Evolutionary conservation across 2,888 invertebrate species (phyloP).

Genomic region (Sisyra terminalis): DNA sequence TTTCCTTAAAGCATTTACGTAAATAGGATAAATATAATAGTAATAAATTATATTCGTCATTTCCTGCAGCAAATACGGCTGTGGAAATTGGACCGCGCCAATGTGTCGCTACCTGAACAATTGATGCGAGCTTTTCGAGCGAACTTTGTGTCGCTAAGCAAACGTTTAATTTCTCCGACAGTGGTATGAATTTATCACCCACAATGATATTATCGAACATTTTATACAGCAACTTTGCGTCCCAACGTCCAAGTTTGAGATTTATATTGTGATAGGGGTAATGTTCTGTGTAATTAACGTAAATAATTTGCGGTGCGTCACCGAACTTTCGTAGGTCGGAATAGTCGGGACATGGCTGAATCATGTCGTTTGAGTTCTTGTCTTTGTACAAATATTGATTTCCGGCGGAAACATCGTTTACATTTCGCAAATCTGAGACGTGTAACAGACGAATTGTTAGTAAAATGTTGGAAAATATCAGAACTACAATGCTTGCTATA

Average conservation of each 20-base stretch:
- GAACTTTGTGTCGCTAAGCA: constrained; percentile 78
- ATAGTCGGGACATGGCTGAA: constrained; percentile 19
- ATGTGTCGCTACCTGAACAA: constrained; percentile 61
- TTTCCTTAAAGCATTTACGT: constrained; percentile 52
- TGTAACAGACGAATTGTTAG: constrained; percentile 39
- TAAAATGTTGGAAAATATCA: constrained; percentile 46
- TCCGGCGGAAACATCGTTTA: constrained; percentile 3
- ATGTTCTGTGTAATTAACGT: no score
- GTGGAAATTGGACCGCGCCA: constrained; percentile 79
- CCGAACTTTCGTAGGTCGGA: background rate
- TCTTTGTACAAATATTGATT: constrained; percentile 12
- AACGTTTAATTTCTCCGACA: constrained; percentile 40
- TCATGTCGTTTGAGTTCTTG: constrained; percentile 29
- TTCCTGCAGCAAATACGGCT: constrained; percentile 63
- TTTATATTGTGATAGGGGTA: constrained; percentile 17
- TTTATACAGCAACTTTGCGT: constrained; percentile 47
- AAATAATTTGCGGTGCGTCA: background rate
- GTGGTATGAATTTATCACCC: constrained; percentile 44
- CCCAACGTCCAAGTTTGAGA: constrained; percentile 56
- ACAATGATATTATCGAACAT: constrained; percentile 56
- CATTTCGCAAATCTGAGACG: constrained; percentile 26
- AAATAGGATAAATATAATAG: constrained; percentile 61
- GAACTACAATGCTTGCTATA: constrained; percentile 41
- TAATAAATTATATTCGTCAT: constrained; percentile 56
- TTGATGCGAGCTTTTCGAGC: constrained; percentile 60